These are phyloP conservation scores for Acanthiza pusilla DNA, from an alignment of 2,797 vertebrate genomes.

Conservation along the genomic window DNA sequence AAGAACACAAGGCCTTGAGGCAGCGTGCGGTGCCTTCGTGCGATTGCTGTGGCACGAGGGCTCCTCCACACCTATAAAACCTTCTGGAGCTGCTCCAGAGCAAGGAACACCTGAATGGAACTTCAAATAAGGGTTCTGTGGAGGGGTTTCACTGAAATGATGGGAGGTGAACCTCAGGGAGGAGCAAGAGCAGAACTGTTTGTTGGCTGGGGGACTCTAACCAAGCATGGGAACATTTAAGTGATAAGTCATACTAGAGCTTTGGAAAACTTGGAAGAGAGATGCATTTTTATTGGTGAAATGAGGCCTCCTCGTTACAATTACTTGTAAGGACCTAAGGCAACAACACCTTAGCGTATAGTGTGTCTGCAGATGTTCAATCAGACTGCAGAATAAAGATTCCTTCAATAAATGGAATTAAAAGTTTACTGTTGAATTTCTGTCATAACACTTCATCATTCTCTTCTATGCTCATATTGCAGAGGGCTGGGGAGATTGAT, in stretches of 20 bases:
- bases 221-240: background rate
- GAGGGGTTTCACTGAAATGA: background rate
- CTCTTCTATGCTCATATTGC: background rate
- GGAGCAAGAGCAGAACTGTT: background rate
- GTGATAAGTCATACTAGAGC: background rate
- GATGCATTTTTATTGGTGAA: background rate
- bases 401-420: background rate
- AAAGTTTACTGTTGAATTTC: background rate
- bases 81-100: background rate
- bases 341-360: background rate
- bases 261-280: background rate
- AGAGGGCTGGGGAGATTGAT: background rate
- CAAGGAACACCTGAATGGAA: background rate
- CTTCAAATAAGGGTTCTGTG: background rate
- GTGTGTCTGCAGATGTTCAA: background rate
- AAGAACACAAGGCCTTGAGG: background rate
- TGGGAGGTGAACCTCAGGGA: background rate
- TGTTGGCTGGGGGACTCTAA: background rate
- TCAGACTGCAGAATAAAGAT: background rate
- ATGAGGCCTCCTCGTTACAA: background rate
- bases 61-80: background rate
- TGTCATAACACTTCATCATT: background rate
- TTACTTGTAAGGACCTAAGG: background rate
- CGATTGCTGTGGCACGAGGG: accelerated
- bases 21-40: accelerated